phyloP scores from a whole-genome alignment of 2,797 vertebrate species.

The Antrozous pallidus region DNA sequence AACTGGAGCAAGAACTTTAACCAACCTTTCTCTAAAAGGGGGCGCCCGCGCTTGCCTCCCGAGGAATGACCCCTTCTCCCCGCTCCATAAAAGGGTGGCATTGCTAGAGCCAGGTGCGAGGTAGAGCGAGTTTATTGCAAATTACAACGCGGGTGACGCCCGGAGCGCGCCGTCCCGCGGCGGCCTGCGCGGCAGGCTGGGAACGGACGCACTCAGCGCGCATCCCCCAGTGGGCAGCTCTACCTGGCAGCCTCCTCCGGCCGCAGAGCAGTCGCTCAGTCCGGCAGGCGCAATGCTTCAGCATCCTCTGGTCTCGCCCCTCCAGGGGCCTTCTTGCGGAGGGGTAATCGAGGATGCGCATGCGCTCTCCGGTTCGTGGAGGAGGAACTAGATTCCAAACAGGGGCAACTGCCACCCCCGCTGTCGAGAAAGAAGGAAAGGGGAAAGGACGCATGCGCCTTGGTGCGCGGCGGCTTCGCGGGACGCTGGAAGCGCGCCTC shows the following conservation, averaged over 20 bases:
- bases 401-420: too few species aligned
- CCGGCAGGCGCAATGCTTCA: neutral
- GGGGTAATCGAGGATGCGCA: neutral
- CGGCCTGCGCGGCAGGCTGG: neutral
- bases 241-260: neutral
- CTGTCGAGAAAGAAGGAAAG: neutral
- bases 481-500: neutral
- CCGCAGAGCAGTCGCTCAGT: neutral
- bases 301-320: neutral
- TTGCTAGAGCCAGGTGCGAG: slow-evolving; percentile 34
- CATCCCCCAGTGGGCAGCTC: neutral
- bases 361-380: neutral
- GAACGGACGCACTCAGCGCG: neutral
- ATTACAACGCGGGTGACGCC: neutral
- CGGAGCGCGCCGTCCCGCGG: neutral
- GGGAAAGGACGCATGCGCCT: neutral
- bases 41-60: neutral
- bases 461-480: neutral
- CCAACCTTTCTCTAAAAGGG: neutral
- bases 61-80: rapidly evolving
- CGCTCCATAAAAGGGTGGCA: neutral
- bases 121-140: slow-evolving; percentile 75
- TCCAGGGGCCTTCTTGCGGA: neutral
- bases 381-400: neutral
- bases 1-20: neutral